Evolutionary conservation across 92 coral and sea anemone genomes (phyloP).

Genomic region (Porites evermanni): DNA sequence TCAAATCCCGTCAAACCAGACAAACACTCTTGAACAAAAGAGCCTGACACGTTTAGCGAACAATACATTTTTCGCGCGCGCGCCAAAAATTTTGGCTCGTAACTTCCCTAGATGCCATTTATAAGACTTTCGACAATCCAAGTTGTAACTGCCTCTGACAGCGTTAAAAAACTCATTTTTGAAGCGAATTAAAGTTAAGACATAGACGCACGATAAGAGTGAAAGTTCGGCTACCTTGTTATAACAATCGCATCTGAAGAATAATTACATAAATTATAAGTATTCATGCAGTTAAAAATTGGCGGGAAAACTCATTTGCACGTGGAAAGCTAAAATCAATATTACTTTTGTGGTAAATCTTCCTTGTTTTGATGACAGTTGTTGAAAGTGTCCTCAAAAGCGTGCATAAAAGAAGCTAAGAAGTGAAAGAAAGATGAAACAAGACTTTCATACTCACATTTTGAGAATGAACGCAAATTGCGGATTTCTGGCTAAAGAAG

Average conservation of each 20-base stretch:
- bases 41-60: not conserved
- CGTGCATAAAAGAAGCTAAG: not conserved
- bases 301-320: constrained; percentile 33
- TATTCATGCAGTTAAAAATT: not conserved
- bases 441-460: not conserved
- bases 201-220: no score
- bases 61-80: constrained; percentile 22
- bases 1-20: constrained; percentile 4
- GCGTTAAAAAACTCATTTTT: no score
- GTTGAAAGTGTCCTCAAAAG: constrained; percentile 7
- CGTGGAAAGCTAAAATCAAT: not conserved
- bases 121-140: not conserved
- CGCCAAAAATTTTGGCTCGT: constrained; percentile 26
- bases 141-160: not conserved
- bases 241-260: not conserved
- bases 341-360: not conserved
- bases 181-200: no score
- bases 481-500: not conserved
- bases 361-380: not conserved
- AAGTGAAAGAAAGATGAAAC: not conserved
- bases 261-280: constrained; percentile 12
- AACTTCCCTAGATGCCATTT: not conserved
- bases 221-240: not conserved
- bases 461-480: not conserved
- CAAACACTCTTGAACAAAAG: not conserved